Evolutionary conservation across 2,888 invertebrate genomes (phyloP), one percentile per base, ranked within the genome.

Genomic region (Sussaba pulchella): DNA sequence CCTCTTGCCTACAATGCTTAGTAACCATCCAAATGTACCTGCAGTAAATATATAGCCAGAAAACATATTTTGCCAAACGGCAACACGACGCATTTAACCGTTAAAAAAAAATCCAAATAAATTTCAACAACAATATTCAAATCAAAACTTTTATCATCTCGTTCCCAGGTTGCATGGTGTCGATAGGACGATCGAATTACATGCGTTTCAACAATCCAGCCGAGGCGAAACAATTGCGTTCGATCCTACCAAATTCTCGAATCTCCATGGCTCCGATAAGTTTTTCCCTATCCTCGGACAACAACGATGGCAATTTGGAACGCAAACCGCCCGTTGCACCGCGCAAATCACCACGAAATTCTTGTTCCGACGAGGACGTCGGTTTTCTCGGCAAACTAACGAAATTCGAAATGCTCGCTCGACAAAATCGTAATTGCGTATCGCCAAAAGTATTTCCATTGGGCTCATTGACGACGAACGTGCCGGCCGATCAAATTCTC

Each of bases 191-290:
- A 64, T 97, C 98, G 67, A 98, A 97, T 92, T 97, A 97, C 93
- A 95, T 98, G 92, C 96, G 98, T 50, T 98, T 98, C 94, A 98
- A 98, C 93, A 97, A 98, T 92, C 98, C 98, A 0, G 96, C 96
- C 69, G 97, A 98, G 91, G 98, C 98, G 3, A 95, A 96, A 91
- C 94, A 97, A 87, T 96, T 98, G 94, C 97, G 97, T 92, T 96
- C 97, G 0, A 96, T 96, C 4, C 93, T 97, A 82, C 96, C 96
- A 0, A 95, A 96, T 78, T 95, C 95, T 1, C 92, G 96, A 89
- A 95, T 96, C 82, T 96, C 96, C 59, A 96, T 96, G 96, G 95
- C 96, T 26, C 96, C 97, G 9, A 95, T 96, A 83, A 95, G 95
- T 86, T 96, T 95, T 88, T 82, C 89, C 2, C 81, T 87, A 14